These are phyloP conservation scores for Pangasianodon hypophthalmus DNA, from an alignment of 2,113 vertebrate genomes.

Conservation along the genomic window DNA sequence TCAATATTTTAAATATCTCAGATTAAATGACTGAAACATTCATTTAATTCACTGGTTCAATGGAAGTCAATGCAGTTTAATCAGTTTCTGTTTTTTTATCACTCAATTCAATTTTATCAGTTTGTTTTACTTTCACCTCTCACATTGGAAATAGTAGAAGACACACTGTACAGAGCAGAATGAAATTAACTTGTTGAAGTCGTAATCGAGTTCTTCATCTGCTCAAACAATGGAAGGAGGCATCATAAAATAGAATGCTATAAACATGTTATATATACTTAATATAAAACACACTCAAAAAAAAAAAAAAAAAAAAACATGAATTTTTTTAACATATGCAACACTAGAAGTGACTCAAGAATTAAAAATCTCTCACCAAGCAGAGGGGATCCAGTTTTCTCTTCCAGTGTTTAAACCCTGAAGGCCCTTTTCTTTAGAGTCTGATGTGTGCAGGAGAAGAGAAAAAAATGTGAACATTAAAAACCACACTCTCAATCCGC, in stretches of 20 bases:
- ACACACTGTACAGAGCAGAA: neutral
- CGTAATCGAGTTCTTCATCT: slow-evolving; percentile 86
- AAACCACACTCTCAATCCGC: neutral
- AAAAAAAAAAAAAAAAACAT: neutral
- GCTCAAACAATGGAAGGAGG: slow-evolving; percentile 59
- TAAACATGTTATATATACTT: neutral
- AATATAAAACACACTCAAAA: neutral
- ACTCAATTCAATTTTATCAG: neutral
- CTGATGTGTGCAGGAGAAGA: neutral
- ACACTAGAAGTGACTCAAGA: neutral
- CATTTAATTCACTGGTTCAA: neutral
- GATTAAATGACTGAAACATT: neutral
- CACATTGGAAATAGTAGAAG: neutral
- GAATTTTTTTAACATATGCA: neutral
- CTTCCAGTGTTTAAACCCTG: slow-evolving; percentile 69
- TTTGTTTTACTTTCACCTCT: neutral
- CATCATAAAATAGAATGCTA: too few species aligned
- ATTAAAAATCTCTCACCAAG: slow-evolving; percentile 67
- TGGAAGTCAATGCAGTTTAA: neutral
- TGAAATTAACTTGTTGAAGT: slow-evolving; percentile 87
- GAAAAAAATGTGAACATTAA: neutral
- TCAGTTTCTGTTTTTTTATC: neutral
- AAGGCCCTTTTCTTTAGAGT: slow-evolving; percentile 64
- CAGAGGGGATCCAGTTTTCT: slow-evolving; percentile 72
- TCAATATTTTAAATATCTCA: neutral